These are phyloP conservation scores for Eremobia ochroleuca DNA, from an alignment of 2,888 invertebrate genomes.

Conservation along the genomic window DNA sequence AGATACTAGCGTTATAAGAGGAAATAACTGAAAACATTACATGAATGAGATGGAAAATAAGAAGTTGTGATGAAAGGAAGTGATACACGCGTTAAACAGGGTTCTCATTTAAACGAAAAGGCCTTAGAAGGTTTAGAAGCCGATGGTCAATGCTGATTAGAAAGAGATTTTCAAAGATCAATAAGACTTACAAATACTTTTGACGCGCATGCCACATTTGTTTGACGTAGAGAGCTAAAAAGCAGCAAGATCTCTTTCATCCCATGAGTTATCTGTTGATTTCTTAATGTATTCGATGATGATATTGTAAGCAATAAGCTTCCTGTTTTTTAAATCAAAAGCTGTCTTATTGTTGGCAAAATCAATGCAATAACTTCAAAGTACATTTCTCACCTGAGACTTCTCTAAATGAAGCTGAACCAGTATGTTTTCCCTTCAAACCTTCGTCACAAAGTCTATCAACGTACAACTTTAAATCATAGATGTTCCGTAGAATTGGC, in stretches of 20 bases:
- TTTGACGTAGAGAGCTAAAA: not conserved
- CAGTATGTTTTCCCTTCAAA: not conserved
- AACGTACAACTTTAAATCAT: slow-evolving; percentile 1
- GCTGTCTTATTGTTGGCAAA: no score
- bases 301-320: not conserved
- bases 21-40: not conserved
- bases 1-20: not conserved
- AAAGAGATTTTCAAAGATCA: no score
- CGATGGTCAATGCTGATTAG: no score
- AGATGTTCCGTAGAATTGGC: slow-evolving; percentile 38
- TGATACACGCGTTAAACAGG: not conserved
- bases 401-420: not conserved
- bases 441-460: slow-evolving; percentile 42
- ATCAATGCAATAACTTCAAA: not conserved
- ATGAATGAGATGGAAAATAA: no score
- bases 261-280: not conserved
- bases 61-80: no score
- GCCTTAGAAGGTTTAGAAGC: no score
- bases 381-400: not conserved
- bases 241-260: not conserved
- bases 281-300: not conserved
- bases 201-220: no score
- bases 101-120: not conserved
- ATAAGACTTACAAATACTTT: not conserved
- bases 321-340: not conserved